A percentile compares a stretch with the other conserved stretches of the same genome.
Evolutionary conservation across 2,888 invertebrate genomes (phyloP).

Genomic region (Buathra laborator): DNA sequence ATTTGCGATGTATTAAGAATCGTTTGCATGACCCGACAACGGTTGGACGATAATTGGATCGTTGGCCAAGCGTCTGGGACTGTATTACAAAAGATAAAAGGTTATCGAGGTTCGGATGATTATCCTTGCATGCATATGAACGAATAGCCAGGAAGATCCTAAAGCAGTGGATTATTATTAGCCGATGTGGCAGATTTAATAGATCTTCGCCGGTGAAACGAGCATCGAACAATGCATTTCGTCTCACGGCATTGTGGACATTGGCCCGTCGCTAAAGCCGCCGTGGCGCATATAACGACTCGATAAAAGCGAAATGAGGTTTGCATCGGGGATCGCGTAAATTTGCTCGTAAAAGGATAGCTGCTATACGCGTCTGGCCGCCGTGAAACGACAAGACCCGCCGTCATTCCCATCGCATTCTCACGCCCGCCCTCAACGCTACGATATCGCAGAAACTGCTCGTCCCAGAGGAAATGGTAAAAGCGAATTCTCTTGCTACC

Average conservation of each 20-base stretch:
- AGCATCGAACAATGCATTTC: slow-evolving; percentile 46
- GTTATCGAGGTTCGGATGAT: neutral
- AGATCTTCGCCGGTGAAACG: slow-evolving; percentile 38
- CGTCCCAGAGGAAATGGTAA: slow-evolving; percentile 49
- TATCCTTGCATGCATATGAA: slow-evolving; percentile 11
- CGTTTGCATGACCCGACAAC: too few species aligned
- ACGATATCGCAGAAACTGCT: slow-evolving; percentile 37
- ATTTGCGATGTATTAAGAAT: too few species aligned
- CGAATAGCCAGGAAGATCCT: slow-evolving; percentile 5
- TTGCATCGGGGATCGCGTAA: slow-evolving; percentile 78
- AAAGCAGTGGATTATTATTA: slow-evolving; percentile 45
- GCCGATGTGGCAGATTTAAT: slow-evolving; percentile 52
- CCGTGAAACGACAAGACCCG: slow-evolving; percentile 51
- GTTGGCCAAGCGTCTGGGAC: neutral
- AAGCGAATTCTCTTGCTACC: slow-evolving; percentile 47
- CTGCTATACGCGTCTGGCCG: slow-evolving; percentile 59
- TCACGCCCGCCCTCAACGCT: slow-evolving; percentile 1
- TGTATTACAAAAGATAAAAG: neutral
- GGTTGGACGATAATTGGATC: neutral
- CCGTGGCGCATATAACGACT: slow-evolving; percentile 40
- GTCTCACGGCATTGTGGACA: slow-evolving; percentile 21
- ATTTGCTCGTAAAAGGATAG: slow-evolving; percentile 74
- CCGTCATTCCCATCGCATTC: slow-evolving; percentile 20
- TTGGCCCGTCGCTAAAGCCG: slow-evolving; percentile 2
- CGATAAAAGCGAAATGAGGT: slow-evolving; percentile 76